phyloP scores from a whole-genome alignment of 2,797 vertebrate genomes.

The Distichodus sexfasciatus region DNA sequence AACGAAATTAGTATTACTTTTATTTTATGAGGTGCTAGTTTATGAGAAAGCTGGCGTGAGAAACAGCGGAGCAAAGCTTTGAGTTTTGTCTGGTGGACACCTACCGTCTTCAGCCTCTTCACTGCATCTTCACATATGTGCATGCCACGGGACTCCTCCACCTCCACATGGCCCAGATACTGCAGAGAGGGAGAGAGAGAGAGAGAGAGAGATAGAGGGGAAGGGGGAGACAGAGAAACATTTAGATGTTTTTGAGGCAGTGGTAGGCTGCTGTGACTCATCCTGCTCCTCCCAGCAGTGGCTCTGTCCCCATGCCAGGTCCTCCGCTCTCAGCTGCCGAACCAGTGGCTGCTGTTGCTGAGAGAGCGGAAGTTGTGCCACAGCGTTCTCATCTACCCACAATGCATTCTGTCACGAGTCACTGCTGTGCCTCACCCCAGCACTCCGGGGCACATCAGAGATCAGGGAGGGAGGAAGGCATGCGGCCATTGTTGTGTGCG shows the following conservation, averaged over 20 bases:
- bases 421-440: slow-evolving; percentile 46
- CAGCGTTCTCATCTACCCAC: not conserved
- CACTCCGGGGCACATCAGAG: slow-evolving; percentile 28
- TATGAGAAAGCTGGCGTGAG: not conserved
- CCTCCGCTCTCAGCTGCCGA: not conserved
- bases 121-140: slow-evolving; percentile 99
- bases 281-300: slow-evolving; percentile 6
- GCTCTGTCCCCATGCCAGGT: not conserved
- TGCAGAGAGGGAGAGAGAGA: slow-evolving; percentile 58
- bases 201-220: not conserved
- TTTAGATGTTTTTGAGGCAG: slow-evolving; percentile 5
- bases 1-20: too few relatives aligned
- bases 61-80: slow-evolving; percentile 3
- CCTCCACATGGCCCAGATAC: slow-evolving; percentile 98
- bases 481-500: slow-evolving; percentile 64
- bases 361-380: slow-evolving; percentile 6
- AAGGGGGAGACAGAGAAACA: slow-evolving; percentile 4
- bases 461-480: slow-evolving; percentile 32
- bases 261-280: slow-evolving; percentile 3
- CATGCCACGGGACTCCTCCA: slow-evolving; percentile 98
- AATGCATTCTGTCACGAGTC: slow-evolving; percentile 53
- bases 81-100: slow-evolving; percentile 66
- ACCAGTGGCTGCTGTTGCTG: not conserved
- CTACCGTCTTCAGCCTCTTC: slow-evolving; percentile 96
- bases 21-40: not conserved